These are phyloP conservation scores for Papilio xuthus DNA, from an alignment of 1,140 invertebrate species.

Conservation along the genomic window DNA sequence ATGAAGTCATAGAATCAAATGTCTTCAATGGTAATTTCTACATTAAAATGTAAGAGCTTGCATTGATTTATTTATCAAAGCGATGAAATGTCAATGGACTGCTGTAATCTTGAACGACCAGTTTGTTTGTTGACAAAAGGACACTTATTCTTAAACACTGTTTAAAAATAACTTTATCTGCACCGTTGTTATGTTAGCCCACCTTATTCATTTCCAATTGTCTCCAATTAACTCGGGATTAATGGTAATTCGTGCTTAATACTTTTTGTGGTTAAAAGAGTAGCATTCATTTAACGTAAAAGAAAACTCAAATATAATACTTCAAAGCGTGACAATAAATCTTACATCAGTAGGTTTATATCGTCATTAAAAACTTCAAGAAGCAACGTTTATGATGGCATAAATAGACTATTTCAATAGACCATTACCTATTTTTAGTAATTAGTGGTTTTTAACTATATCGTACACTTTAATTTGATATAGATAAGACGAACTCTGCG, in stretches of 20 bases:
- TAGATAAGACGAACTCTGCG: background rate
- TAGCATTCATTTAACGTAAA: background rate
- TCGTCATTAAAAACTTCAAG: slow-evolving; percentile 5
- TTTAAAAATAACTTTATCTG: background rate
- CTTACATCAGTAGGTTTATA: background rate
- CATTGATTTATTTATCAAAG: background rate
- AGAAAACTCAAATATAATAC: background rate
- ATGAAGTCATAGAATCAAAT: no score
- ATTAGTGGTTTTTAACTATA: background rate
- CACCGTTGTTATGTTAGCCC: background rate
- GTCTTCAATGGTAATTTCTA: background rate
- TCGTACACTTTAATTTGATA: background rate
- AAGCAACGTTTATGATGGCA: background rate
- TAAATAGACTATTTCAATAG: slow-evolving; percentile 1
- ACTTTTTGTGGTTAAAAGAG: background rate
- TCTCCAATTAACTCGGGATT: background rate
- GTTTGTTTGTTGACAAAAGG: slow-evolving; percentile 1
- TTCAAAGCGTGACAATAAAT: slow-evolving; percentile 2
- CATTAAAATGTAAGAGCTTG: background rate
- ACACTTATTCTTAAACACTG: background rate
- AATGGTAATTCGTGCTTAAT: background rate
- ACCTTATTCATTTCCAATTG: background rate
- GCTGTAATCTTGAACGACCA: slow-evolving; percentile 8
- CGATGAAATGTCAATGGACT: slow-evolving; percentile 12
- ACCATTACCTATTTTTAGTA: slow-evolving; percentile 5